Evolutionary conservation across 2,888 invertebrate genomes (phyloP), one percentile per base, ranked within the genome.

Genomic region (Amiota communis): DNA sequence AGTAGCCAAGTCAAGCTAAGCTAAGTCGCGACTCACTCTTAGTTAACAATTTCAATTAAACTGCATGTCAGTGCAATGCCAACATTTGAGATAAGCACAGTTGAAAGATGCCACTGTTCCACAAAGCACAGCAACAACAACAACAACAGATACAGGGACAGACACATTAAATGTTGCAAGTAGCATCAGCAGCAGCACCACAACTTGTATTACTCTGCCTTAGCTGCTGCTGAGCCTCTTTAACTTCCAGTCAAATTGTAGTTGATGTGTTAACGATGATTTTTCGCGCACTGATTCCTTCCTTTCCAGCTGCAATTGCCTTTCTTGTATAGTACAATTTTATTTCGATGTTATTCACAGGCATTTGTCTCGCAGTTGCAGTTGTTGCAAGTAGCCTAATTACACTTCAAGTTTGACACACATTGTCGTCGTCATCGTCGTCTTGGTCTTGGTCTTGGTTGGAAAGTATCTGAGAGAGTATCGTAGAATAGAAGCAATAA

Each of bases 1-100:
- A 47, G 48, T 48, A 59, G 17, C 65, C 46, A 51, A 51, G 53
- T n/a, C 53, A 51, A 51, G 51, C 51, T 4, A 51, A 51, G 53
- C 53, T 12, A 53, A 53, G 53, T 53, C 15, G 53, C 53, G 15
- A 53, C n/a, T 53, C 12, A 13, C 53, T 53, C 53, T 59, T 20
- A 48, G 65, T 65, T 65, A 68, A 68, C 67, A 82, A 82, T 85
- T 83, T 85, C 83, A 83, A 83, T 85, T 83, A 85, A 83, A 85
- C 78, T 79, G 85, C 77, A 78, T 83, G 85, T 81, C 82, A 78
- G 51, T 68, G 67, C 67, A 68, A 53, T 51, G 67, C 67, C 67
- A 68, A 68, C 67, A 13, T 68, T 68, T 51, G 17, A 68, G 67
- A 68, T 68, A 68, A 68, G 67, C 67, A 8, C 17, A 47, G 65